Evolutionary conservation across 2,113 vertebrate genomes (phyloP).

Genomic region (Centropus bengalensis): DNA sequence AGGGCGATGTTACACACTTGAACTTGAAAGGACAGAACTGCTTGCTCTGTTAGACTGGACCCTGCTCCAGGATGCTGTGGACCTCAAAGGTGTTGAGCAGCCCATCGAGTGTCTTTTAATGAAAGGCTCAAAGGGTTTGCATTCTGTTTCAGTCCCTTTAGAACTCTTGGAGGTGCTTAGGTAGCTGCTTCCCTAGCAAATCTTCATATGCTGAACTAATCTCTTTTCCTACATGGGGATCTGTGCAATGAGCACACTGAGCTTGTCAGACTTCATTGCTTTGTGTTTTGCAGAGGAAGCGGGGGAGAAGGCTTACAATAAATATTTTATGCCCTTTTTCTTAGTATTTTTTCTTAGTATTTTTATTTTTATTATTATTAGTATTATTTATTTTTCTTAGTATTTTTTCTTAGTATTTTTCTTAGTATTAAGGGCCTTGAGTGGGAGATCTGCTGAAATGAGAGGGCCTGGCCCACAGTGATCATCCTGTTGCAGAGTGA

Average conservation of each 20-base stretch:
- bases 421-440: neutral
- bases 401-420: too few relatives aligned
- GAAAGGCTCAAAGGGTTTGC: neutral
- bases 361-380: too few relatives aligned
- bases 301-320: neutral
- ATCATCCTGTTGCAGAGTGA: constrained; percentile 39
- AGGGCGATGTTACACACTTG: neutral
- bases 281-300: neutral
- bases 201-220: neutral
- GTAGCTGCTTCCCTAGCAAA: neutral
- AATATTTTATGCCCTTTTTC: neutral
- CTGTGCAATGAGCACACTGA: neutral
- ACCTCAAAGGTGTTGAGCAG: constrained; percentile 11
- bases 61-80: neutral
- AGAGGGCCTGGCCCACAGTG: neutral
- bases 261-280: neutral
- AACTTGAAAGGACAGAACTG: neutral
- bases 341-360: too few relatives aligned
- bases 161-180: neutral
- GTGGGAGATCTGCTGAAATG: neutral
- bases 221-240: neutral
- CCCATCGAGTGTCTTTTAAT: neutral
- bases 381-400: too few relatives aligned
- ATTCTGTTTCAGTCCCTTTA: neutral
- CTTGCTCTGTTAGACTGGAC: neutral